Evolutionary conservation across 1,140 invertebrate genomes (phyloP), one percentile per base, ranked within the genome.

Genomic region (Vanessa tameamea): DNA sequence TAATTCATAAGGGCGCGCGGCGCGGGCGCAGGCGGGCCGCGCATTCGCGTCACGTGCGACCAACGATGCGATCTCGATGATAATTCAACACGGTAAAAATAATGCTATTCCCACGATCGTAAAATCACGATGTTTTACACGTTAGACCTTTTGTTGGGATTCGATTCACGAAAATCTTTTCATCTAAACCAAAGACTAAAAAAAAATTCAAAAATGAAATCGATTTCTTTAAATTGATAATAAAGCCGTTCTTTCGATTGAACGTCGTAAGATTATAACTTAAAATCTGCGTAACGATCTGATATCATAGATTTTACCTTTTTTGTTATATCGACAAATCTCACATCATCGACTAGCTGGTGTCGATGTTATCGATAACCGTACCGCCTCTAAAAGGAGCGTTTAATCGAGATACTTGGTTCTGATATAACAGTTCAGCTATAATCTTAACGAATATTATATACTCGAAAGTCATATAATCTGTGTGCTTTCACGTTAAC

Each of bases 31-130:
- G 71, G 63, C 50, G 63, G 80, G 75, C 72, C 64, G 80, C 79
- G 84, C 80, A 84, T 82, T 78, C 87, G 78, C 75, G 64, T 88
- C 87, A 88, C 87, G 87, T 88, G 87, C 87, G 82, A 73, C 72
- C 71, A 37, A 37, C 57, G 82, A 85, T 85, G 80, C 81, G 81
- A 84, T 82, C 82, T 73, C 83, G 75, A 81, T 83, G 83, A 86
- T 87, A 87, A 85, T 81, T 79, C 80, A 74, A 80, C 81, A 78
- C 80, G 73, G 81, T 81, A 78, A 87, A 88, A 86, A 86, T 90
- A 88, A 83, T 85, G 79, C 82, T 78, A 86, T 90, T 91, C 89
- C 89, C 89, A 91, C 89, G 89, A 84, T 82, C 77, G 81, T 83
- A 81, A 86, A 88, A 87, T 82, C 87, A 88, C 88, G 86, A 86